Evolutionary conservation across 1,140 invertebrate species (phyloP).

Genomic region (Listronotus oregonensis): DNA sequence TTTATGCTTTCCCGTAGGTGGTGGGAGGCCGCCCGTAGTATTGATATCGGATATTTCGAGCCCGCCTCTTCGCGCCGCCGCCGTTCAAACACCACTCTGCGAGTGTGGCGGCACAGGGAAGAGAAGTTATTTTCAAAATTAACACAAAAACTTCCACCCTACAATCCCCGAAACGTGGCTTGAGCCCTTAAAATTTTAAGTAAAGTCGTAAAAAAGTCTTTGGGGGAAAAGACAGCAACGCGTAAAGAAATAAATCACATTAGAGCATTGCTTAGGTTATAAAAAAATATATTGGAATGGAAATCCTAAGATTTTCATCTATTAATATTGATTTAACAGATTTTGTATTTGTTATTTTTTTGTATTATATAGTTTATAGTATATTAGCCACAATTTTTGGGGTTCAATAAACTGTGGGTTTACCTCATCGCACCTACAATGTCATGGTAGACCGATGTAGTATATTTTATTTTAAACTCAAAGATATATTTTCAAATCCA

Average conservation of each 20-base stretch:
- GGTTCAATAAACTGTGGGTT: no score
- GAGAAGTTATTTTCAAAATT: conserved; percentile 40
- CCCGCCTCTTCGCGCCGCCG: conserved; percentile 39
- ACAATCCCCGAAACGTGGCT: not conserved
- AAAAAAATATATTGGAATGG: no score
- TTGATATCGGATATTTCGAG: conserved; percentile 52
- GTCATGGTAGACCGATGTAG: no score
- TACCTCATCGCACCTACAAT: no score
- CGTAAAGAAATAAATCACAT: conserved; percentile 11
- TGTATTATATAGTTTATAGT: no score
- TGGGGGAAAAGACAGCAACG: conserved; percentile 6
- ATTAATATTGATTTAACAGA: no score
- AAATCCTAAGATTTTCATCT: no score
- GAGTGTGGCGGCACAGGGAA: conserved; percentile 11
- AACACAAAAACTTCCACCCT: conserved; percentile 27
- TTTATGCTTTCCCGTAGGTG: conserved; percentile 27
- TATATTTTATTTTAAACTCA: no score
- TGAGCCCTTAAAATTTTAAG: conserved; percentile 5
- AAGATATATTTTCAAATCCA: not conserved
- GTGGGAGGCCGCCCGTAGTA: conserved; percentile 44
- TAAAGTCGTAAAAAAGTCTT: conserved; percentile 9
- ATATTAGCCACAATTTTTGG: no score
- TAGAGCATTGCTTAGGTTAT: not conserved
- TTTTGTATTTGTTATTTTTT: no score
- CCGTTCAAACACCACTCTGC: conserved; percentile 9